These are phyloP conservation scores for Shinisaurus crocodilurus DNA, from an alignment of 2,113 vertebrate species.

Conservation along the genomic window DNA sequence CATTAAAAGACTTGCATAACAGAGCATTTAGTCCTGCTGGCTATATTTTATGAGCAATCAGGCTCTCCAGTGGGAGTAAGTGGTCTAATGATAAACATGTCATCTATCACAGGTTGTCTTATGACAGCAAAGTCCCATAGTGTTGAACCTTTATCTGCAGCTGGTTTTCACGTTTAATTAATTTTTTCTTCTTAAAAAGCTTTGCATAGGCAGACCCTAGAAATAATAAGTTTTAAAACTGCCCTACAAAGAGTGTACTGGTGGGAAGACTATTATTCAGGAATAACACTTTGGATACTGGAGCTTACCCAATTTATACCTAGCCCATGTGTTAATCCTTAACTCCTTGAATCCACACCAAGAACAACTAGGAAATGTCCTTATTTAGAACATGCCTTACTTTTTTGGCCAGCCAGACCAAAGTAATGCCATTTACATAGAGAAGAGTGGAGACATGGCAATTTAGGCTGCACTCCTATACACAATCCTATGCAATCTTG, in stretches of 20 bases:
- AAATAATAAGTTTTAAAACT: slow-evolving; percentile 13
- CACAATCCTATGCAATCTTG: neutral
- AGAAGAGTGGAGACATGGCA: neutral
- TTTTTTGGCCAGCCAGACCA: neutral
- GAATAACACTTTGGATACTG: slow-evolving; percentile 18
- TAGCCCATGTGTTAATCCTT: neutral
- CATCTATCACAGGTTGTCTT: slow-evolving; percentile 14
- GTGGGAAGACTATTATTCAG: neutral
- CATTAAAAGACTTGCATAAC: slow-evolving; percentile 45
- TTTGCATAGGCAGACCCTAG: slow-evolving; percentile 2
- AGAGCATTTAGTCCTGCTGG: slow-evolving; percentile 53
- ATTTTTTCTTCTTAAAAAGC: slow-evolving; percentile 44
- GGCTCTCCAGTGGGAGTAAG: slow-evolving; percentile 39
- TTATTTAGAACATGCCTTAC: slow-evolving; percentile 31
- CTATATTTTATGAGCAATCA: slow-evolving; percentile 54
- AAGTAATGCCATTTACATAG: neutral
- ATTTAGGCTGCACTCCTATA: neutral
- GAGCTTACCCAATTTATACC: slow-evolving; percentile 26
- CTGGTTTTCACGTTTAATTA: slow-evolving; percentile 35
- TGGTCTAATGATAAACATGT: slow-evolving; percentile 45
- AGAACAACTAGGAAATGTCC: slow-evolving; percentile 29
- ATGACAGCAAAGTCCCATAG: neutral
- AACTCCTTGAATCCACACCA: slow-evolving; percentile 30
- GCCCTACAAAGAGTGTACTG: neutral
- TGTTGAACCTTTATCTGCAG: slow-evolving; percentile 23